These are phyloP conservation scores for Drosophila nr. perissopoda DNA, from an alignment of 2,888 invertebrate genomes.

Conservation along the genomic window DNA sequence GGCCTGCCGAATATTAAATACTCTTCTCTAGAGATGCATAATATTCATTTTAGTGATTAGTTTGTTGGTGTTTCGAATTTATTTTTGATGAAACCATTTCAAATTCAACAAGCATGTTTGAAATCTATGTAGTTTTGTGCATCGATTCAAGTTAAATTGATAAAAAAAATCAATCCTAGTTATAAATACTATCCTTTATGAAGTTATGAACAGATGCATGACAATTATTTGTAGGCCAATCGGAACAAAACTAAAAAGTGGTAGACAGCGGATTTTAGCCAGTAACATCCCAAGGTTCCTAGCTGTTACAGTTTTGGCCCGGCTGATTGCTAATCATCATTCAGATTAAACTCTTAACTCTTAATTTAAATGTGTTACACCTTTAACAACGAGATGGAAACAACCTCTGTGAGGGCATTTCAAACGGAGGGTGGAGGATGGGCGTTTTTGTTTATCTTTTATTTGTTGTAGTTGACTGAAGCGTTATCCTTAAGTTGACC, in stretches of 20 bases:
- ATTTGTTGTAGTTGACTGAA: slow-evolving; percentile 32
- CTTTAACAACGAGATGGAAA: not conserved
- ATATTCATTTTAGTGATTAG: not conserved
- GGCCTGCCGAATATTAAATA: slow-evolving; percentile 1
- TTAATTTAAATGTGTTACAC: not conserved
- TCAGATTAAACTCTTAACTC: not conserved
- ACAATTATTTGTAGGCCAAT: not conserved
- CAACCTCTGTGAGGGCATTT: not conserved
- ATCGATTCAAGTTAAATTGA: too few relatives aligned
- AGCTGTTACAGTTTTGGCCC: not conserved
- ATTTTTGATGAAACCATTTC: not conserved
- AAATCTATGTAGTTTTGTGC: not conserved
- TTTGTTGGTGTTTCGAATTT: not conserved
- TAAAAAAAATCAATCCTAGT: not conserved
- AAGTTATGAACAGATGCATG: not conserved
- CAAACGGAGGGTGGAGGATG: not conserved
- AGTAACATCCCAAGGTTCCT: not conserved
- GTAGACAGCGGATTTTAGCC: not conserved
- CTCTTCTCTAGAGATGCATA: not conserved
- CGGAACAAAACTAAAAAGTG: not conserved
- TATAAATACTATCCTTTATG: not conserved
- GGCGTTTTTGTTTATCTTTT: slow-evolving; percentile 12
- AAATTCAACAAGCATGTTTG: not conserved
- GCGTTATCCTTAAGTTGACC: slow-evolving; percentile 41
- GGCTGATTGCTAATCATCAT: not conserved